Evolutionary conservation across 2,113 vertebrate species (phyloP), one percentile per base, ranked within the genome.

Genomic region (Ophiodon elongatus): DNA sequence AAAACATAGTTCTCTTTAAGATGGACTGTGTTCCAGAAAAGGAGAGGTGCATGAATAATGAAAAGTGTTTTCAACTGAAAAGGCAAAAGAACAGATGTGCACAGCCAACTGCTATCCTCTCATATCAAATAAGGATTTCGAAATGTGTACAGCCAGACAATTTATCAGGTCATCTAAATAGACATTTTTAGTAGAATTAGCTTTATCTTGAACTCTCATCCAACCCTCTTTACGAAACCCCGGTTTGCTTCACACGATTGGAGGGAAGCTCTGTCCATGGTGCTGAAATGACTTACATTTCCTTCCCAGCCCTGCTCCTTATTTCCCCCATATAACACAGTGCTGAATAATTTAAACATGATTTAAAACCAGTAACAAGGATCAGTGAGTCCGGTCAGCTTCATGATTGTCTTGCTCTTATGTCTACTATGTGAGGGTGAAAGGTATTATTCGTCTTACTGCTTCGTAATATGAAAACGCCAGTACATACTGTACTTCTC

Each of bases 221-320:
- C 10, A 52, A 73, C 10, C 21, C 4, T 72, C 23, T 43, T 27
- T 29, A 23, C 52, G 31, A 27, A 31, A 73, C 11, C 23, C 8
- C 9, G 23, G 15, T 77, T 37, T 64, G n/a, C 50, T 43, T 79
- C 23, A 73, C 79, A 76, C 35, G 13, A 35, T 56, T 11, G 25
- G 19, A 39, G 17, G 14, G 35, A 59, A 68, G 68, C 79, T 90
- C 90, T 94, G 90, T 92, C 93, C 92, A 71, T 88, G 93, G 91
- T 92, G 80, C 90, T 91, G 91, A 93, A 92, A 85, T 33, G 21
- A 75, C 31, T 76, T 39, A 11, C 43, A 7, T 64, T 68, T 79
- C 52, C 71, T 64, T 31, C 35, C 19, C 75, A 50, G 23, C 81
- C 31, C 11, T 47, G n/a, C 31, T 71, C 66, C 25, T 47, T 31